Percentiles rank a stretch among this genome's conserved stretches.
Conservation (phyloP, 2,888 invertebrate genomes). For the Fabriciana adippe region DNA sequence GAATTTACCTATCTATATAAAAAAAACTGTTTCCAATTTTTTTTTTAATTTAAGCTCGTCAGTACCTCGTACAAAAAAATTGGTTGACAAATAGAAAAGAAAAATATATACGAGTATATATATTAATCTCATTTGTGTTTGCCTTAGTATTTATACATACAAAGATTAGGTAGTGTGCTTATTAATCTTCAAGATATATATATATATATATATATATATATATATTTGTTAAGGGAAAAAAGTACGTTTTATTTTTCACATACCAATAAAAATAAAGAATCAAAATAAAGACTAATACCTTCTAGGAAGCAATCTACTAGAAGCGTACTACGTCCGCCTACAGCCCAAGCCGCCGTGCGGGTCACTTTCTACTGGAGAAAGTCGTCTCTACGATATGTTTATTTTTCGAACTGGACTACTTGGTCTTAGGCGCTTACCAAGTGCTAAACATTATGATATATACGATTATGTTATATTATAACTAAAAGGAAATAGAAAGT, state of each 20-base stretch:
- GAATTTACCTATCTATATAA: too few species aligned
- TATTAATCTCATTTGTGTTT: too few species aligned
- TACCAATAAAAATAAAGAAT: neutral
- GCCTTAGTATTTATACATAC: too few species aligned
- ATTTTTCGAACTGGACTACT: conserved; percentile 47
- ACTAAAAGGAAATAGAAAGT: conserved; percentile 31
- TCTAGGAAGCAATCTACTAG: conserved; percentile 46
- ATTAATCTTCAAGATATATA: too few species aligned
- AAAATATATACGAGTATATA: too few species aligned
- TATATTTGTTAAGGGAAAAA: too few species aligned
- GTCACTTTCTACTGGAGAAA: conserved; percentile 80
- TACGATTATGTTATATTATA: conserved; percentile 14
- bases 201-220: too few species aligned
- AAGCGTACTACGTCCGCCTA: conserved; percentile 45
- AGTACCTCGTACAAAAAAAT: too few species aligned
- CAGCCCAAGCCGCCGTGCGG: conserved; percentile 57
- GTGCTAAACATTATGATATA: conserved; percentile 32
- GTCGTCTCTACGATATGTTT: conserved; percentile 64
- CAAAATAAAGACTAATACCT: neutral
- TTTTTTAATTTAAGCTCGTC: too few species aligned
- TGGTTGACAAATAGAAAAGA: too few species aligned
- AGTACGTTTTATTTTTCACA: neutral
- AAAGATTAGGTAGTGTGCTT: too few species aligned
- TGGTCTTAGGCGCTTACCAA: conserved; percentile 22
- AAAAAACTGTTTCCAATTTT: too few species aligned